Evolutionary conservation across 2,797 vertebrate genomes (phyloP), one percentile per base, ranked within the genome.

Genomic region (Xenopus petersii): DNA sequence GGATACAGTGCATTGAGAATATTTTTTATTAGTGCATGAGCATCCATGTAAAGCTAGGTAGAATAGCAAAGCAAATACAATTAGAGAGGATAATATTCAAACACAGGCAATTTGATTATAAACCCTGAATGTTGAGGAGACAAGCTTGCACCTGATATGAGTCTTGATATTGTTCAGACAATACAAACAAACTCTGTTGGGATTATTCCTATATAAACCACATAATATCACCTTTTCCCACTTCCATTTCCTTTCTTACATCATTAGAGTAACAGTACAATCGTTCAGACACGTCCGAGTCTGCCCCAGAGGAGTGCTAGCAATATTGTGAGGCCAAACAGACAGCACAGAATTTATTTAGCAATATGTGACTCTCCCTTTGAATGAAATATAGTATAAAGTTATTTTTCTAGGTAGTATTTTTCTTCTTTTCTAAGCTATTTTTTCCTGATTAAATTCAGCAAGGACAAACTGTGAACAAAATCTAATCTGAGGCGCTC

Each of bases 181-280:
- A 56, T 13, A 30, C 4, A 66, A 26, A 51, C 24, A 58, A 15
- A 76, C 21, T 71, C 30, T 17, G 17, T 2, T 16, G 47, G 63
- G 58, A 71, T 61, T 69, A 54, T 46, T 56, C 47, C 49, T 36
- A 46, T 56, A 67, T 71, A 64, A 56, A 47, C n/a, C 30, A 5
- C 17, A 47, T 63, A 67, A 67, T 72, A 21, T 12, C 15, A 17
- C 61, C 8, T 48, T 15, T 26, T 72, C 13, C 24, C 12, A 49
- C 17, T 48, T 56, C 49, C 13, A 56, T 56, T 56, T 36, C 51
- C 51, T 60, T 46, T 60, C 24, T 24, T 21, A 42, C 12, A 66
- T 71, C 49, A 49, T 66, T 42, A 60, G 16, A 70, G n/a, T 30
- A 64, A 64, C 36, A 42, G 36, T 42, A 64, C 47, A 70, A 49